Percentiles rank a stretch among this genome's conserved stretches.
These are phyloP conservation scores for Therioaphis trifolii DNA, from an alignment of 2,888 invertebrate species.

Conservation along the genomic window DNA sequence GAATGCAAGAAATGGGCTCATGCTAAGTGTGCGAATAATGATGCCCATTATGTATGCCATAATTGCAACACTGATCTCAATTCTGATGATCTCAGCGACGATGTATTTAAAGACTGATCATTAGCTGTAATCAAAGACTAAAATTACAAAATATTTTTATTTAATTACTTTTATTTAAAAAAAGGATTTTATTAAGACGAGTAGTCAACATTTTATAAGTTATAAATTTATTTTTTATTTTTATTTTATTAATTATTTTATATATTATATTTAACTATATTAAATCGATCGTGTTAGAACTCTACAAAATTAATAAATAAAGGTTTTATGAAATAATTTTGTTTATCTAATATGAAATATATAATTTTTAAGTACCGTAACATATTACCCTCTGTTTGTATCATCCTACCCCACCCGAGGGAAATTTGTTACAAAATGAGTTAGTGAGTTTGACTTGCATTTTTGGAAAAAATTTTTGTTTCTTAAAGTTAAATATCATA, in stretches of 20 bases:
- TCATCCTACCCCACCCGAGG: conserved; percentile 6
- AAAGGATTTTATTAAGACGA: conserved; percentile 8
- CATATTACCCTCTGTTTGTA: conserved; percentile 21
- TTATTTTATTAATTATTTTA: background rate
- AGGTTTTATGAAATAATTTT: background rate
- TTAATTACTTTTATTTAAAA: background rate
- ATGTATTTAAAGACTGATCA: background rate
- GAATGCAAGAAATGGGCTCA: conserved; percentile 1
- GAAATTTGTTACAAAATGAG: conserved; percentile 20
- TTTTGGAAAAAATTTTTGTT: background rate
- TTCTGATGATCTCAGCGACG: background rate
- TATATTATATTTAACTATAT: background rate
- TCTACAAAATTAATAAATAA: background rate
- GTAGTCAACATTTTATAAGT: conserved; percentile 10
- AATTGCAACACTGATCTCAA: background rate
- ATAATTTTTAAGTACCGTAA: conserved; percentile 1
- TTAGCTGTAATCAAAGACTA: background rate
- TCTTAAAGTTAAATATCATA: background rate
- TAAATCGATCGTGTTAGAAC: background rate
- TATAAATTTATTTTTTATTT: background rate
- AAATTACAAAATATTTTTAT: background rate
- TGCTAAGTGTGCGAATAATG: conserved; percentile 1
- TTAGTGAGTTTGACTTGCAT: background rate
- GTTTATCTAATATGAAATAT: background rate
- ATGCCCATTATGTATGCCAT: conserved; percentile 3